These are phyloP conservation scores for Phragmatobia fuliginosa DNA, from an alignment of 2,888 invertebrate genomes.

Conservation along the genomic window DNA sequence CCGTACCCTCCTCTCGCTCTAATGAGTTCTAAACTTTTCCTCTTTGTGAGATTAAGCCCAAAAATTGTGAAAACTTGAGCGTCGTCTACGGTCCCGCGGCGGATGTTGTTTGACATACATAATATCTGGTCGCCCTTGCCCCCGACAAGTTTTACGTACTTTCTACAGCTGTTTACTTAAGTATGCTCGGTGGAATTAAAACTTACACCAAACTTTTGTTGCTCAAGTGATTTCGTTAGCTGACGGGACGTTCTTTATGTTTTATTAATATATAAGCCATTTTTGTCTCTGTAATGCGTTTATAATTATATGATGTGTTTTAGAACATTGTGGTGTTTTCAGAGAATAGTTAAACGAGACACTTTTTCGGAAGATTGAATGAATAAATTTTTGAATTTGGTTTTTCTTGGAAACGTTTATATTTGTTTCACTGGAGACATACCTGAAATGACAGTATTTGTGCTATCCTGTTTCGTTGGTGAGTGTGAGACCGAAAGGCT, in stretches of 20 bases:
- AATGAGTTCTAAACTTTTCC: constrained; percentile 78
- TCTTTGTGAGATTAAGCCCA: constrained; percentile 75
- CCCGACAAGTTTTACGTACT: constrained; percentile 55
- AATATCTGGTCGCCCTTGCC: constrained; percentile 53
- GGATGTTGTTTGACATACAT: constrained; percentile 63
- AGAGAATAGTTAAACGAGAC: too few species aligned
- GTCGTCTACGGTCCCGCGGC: constrained; percentile 48
- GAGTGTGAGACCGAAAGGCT: too few species aligned
- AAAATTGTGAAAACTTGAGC: constrained; percentile 73
- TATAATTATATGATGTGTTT: not conserved
- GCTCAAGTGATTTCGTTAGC: constrained; percentile 59
- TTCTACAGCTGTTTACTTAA: constrained; percentile 65
- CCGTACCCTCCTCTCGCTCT: constrained; percentile 70
- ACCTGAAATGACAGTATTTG: too few species aligned
- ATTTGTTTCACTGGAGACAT: too few species aligned
- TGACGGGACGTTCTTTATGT: constrained; percentile 32
- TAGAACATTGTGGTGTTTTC: too few species aligned
- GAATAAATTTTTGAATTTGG: too few species aligned
- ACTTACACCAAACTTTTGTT: constrained; percentile 64
- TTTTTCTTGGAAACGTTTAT: too few species aligned
- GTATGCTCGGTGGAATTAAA: constrained; percentile 68
- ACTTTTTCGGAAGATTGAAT: too few species aligned
- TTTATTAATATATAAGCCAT: constrained; percentile 6
- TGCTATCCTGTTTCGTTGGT: too few species aligned
- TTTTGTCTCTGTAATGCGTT: not conserved